Conservation (phyloP, 1,140 invertebrate genomes). For the Drosophila saltans region DNA sequence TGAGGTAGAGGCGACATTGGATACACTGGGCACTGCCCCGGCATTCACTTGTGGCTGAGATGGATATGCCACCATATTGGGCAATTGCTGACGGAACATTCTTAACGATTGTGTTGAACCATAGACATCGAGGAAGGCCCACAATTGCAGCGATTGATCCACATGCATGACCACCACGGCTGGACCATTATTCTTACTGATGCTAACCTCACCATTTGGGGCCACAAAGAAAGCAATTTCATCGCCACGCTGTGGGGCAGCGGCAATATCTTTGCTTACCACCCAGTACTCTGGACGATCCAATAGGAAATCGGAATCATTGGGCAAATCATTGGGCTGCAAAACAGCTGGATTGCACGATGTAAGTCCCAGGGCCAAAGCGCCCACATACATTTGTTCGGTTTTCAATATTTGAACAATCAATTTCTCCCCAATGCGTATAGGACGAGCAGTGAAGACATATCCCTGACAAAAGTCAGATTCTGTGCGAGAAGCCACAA, state of each 20-base stretch:
- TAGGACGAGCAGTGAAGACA: slow-evolving; percentile 94
- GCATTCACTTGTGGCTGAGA: slow-evolving; percentile 68
- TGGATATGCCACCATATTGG: slow-evolving; percentile 79
- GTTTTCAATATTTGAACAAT: slow-evolving; percentile 93
- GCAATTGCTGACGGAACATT: slow-evolving; percentile 84
- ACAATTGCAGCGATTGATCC: slow-evolving; percentile 93
- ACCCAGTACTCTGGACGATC: slow-evolving; percentile 99
- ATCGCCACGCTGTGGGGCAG: slow-evolving; percentile 92
- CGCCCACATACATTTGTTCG: slow-evolving; percentile 93
- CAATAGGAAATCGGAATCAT: slow-evolving; percentile 95
- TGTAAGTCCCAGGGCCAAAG: slow-evolving; percentile 95
- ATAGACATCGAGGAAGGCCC: slow-evolving; percentile 98
- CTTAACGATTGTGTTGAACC: slow-evolving; percentile 95
- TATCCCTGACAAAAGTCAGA: slow-evolving; percentile 97
- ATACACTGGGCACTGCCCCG: slow-evolving; percentile 32
- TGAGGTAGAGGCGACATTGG: slow-evolving; percentile 37
- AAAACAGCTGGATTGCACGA: slow-evolving; percentile 94
- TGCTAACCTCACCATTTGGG: slow-evolving; percentile 93
- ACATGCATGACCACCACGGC: slow-evolving; percentile 96
- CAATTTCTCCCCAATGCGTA: slow-evolving; percentile 93
- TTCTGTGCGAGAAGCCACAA: slow-evolving; percentile 90
- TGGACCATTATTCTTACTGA: slow-evolving; percentile 93
- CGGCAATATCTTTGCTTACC: slow-evolving; percentile 95
- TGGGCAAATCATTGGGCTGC: slow-evolving; percentile 90
- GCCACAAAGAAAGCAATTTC: slow-evolving; percentile 95